Percentiles rank a stretch among this genome's conserved stretches.
Conservation (phyloP, 2,113 vertebrate species). For the Asarcornis scutulata region DNA sequence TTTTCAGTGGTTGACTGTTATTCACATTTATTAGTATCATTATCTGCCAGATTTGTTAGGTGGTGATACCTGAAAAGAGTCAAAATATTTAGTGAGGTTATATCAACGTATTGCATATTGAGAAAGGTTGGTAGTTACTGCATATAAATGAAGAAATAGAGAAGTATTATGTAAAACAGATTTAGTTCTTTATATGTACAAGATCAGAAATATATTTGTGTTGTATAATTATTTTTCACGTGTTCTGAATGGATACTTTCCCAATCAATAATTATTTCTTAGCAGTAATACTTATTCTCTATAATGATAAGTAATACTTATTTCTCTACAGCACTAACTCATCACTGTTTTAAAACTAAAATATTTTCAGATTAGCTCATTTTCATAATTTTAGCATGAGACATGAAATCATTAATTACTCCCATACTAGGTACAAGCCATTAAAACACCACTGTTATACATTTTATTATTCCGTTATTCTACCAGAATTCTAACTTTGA, state of each 20-base stretch:
- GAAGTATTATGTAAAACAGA: not conserved
- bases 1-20: not conserved
- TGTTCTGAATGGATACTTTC: not conserved
- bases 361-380: not conserved
- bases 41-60: not conserved
- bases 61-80: not conserved
- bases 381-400: not conserved
- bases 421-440: not conserved
- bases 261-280: not conserved
- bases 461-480: not conserved
- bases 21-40: not conserved
- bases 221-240: not conserved
- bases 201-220: not conserved
- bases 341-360: not conserved
- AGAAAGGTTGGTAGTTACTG: not conserved
- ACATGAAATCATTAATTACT: fast-evolving
- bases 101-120: not conserved
- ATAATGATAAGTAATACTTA: not conserved
- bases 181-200: not conserved
- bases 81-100: not conserved
- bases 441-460: not conserved
- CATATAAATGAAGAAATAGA: not conserved
- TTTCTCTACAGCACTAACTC: not conserved
- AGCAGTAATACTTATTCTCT: not conserved
- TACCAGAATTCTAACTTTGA: not conserved